These are phyloP conservation scores for Corydoras sp. DNA, from an alignment of 2,113 vertebrate genomes.

Conservation along the genomic window DNA sequence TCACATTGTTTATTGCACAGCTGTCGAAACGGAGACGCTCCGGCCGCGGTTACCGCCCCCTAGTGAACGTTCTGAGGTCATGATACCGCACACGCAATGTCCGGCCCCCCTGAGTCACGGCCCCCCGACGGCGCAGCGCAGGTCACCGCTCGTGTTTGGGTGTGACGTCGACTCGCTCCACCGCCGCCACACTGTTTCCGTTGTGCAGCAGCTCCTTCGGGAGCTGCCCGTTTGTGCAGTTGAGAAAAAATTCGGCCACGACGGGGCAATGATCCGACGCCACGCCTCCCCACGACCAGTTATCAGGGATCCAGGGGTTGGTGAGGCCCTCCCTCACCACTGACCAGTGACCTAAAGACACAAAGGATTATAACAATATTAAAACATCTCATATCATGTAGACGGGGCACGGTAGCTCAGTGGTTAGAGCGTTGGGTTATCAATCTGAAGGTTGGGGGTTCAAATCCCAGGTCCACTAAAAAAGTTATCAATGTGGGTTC, in stretches of 20 bases:
- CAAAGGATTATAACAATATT: neutral
- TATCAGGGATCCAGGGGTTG: conserved; percentile 93
- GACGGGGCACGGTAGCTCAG: too few species aligned
- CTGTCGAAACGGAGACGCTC: too few species aligned
- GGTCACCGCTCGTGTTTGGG: conserved; percentile 84
- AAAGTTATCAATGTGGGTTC: too few species aligned
- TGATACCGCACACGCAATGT: neutral
- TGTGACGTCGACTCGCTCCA: conserved; percentile 69
- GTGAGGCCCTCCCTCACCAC: conserved; percentile 89
- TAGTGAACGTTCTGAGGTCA: conserved; percentile 46
- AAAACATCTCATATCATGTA: too few species aligned
- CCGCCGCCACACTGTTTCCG: conserved; percentile 58
- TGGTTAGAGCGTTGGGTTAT: too few species aligned
- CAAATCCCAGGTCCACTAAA: too few species aligned
- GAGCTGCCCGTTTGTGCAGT: conserved; percentile 48
- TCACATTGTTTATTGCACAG: conserved; percentile 37
- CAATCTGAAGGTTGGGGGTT: too few species aligned
- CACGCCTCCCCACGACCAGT: conserved; percentile 96
- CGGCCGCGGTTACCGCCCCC: neutral
- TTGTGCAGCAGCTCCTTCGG: conserved; percentile 68
- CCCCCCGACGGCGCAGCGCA: neutral
- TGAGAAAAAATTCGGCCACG: conserved; percentile 77
- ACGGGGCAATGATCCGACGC: conserved; percentile 88
- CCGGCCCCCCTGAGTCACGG: neutral
- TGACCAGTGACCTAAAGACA: conserved; percentile 74